These are phyloP conservation scores for Ormyrus pomaceus DNA, from an alignment of 2,888 invertebrate species.

Conservation along the genomic window DNA sequence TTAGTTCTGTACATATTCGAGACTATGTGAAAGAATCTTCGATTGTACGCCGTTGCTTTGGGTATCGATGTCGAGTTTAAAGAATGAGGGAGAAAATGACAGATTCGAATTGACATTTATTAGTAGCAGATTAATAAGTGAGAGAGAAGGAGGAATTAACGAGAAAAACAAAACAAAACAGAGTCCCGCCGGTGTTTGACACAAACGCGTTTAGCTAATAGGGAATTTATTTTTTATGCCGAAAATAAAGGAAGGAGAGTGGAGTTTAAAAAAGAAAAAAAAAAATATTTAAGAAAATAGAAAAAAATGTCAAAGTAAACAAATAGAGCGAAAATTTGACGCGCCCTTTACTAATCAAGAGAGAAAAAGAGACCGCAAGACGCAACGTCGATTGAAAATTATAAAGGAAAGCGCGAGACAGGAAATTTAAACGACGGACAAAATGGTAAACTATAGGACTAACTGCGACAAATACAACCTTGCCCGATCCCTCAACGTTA, in stretches of 20 bases:
- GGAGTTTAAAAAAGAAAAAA: neutral
- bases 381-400: slow-evolving; percentile 1
- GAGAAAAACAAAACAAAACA: slow-evolving; percentile 37
- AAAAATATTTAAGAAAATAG: slow-evolving; percentile 10
- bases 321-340: slow-evolving; percentile 22
- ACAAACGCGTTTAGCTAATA: slow-evolving; percentile 65
- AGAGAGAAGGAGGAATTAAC: too few relatives aligned
- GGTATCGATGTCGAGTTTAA: slow-evolving; percentile 55
- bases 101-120: slow-evolving; percentile 1
- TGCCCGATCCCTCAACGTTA: slow-evolving; percentile 55
- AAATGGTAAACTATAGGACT: slow-evolving; percentile 3
- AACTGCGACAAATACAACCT: slow-evolving; percentile 56
- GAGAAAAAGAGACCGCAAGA: slow-evolving; percentile 8
- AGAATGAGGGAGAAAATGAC: slow-evolving; percentile 39
- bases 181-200: slow-evolving; percentile 47
- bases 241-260: slow-evolving; percentile 53
- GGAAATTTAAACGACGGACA: neutral
- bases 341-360: neutral
- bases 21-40: slow-evolving; percentile 22
- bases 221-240: slow-evolving; percentile 75
- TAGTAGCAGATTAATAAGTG: slow-evolving; percentile 9
- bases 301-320: neutral
- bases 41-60: slow-evolving; percentile 33
- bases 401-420: neutral
- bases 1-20: slow-evolving; percentile 52